Percentiles rank a stretch among this genome's conserved stretches.
Conservation (phyloP, 2,113 vertebrate species). For the Oxygymnocypris stewartii region DNA sequence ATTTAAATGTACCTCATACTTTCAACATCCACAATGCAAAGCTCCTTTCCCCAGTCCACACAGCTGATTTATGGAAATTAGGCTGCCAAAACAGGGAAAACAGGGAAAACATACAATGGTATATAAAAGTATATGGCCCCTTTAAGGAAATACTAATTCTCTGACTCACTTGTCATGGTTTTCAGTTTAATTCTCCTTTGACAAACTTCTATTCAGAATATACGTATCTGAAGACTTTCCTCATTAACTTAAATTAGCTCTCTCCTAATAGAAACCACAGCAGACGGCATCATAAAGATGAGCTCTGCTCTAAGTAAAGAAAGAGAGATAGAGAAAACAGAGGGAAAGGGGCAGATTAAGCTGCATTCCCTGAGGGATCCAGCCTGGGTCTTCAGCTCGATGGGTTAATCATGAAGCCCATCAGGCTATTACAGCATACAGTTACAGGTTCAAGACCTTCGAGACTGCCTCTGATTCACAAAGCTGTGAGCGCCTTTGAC, state of each 20-base stretch:
- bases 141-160: slow-evolving; percentile 15
- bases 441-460: slow-evolving; percentile 42
- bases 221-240: neutral
- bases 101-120: neutral
- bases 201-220: slow-evolving; percentile 5
- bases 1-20: neutral
- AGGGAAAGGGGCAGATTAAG: slow-evolving; percentile 34
- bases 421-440: slow-evolving; percentile 47
- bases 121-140: neutral
- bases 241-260: slow-evolving; percentile 27
- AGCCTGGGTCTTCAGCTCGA: slow-evolving; percentile 47
- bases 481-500: slow-evolving; percentile 36
- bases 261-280: slow-evolving; percentile 19
- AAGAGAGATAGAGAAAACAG: slow-evolving; percentile 38
- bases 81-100: neutral
- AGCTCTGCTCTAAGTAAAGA: slow-evolving; percentile 24
- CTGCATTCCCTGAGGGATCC: slow-evolving; percentile 26
- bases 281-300: slow-evolving; percentile 21
- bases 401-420: slow-evolving; percentile 51
- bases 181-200: slow-evolving; percentile 19
- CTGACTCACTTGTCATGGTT: neutral
- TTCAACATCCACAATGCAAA: neutral
- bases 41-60: neutral
- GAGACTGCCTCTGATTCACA: slow-evolving; percentile 32
- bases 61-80: neutral